These are phyloP conservation scores for Morelia viridis DNA, from an alignment of 2,797 vertebrate genomes.

Conservation along the genomic window DNA sequence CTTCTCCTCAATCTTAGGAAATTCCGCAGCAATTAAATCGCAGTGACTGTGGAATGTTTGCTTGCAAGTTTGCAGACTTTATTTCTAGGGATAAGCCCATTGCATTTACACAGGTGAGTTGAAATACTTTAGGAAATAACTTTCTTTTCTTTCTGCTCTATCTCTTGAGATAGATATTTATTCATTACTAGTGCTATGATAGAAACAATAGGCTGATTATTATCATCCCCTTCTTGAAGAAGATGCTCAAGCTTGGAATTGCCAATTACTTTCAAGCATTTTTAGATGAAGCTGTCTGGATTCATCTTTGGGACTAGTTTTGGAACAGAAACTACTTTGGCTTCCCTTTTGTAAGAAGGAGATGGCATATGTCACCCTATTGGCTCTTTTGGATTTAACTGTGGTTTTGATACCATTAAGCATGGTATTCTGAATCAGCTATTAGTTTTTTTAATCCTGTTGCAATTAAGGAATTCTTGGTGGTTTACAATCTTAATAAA, in stretches of 20 bases:
- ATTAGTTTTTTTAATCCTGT: not conserved
- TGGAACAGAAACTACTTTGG: not conserved
- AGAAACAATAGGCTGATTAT: not conserved
- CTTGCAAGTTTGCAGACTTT: conserved; percentile 92
- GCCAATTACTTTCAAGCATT: not conserved
- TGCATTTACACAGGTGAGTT: conserved; percentile 85
- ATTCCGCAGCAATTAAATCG: conserved; percentile 91
- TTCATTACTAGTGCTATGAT: not conserved
- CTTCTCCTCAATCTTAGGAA: conserved; percentile 75
- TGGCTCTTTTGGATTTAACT: not conserved
- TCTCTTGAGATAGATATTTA: not conserved
- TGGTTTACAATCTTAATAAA: not conserved
- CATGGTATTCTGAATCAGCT: not conserved
- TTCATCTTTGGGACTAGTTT: not conserved
- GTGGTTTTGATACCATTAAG: not conserved
- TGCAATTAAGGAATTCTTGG: not conserved
- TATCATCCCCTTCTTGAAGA: not conserved
- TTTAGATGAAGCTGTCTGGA: not conserved
- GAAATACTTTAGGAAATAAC: not conserved
- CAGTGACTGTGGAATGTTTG: conserved; percentile 93
- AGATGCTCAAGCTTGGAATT: not conserved
- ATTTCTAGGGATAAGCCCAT: conserved; percentile 83
- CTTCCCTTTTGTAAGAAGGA: not conserved
- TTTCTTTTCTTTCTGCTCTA: not conserved
- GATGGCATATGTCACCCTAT: not conserved